Conservation (phyloP, 2,113 vertebrate species). For the Oryzias melastigma region DNA sequence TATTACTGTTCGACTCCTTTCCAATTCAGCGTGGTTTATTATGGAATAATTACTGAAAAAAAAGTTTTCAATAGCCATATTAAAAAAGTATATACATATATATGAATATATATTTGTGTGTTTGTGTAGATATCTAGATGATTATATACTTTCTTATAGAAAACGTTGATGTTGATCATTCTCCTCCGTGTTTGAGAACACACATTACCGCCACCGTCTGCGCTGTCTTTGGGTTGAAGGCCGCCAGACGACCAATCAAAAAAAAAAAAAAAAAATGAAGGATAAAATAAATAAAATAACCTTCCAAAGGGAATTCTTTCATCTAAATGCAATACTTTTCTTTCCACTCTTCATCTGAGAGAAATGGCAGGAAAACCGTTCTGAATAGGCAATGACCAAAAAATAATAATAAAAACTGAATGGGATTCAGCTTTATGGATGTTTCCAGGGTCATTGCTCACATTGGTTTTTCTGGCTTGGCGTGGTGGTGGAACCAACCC, state of each 20-base stretch:
- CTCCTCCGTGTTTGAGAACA: slow-evolving; percentile 78
- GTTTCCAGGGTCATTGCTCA: slow-evolving; percentile 22
- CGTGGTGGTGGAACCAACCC: background rate
- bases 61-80: slow-evolving; percentile 85
- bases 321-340: slow-evolving; percentile 76
- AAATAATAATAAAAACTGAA: slow-evolving; percentile 33
- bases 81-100: slow-evolving; percentile 79
- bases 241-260: slow-evolving; percentile 59
- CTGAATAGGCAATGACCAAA: slow-evolving; percentile 75
- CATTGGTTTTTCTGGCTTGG: slow-evolving; percentile 17
- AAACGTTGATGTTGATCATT: slow-evolving; percentile 81
- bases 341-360: slow-evolving; percentile 66
- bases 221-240: slow-evolving; percentile 57
- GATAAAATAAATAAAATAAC: slow-evolving; percentile 28
- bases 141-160: slow-evolving; percentile 86
- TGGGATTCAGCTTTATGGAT: slow-evolving; percentile 41
- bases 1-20: slow-evolving; percentile 75
- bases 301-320: slow-evolving; percentile 73
- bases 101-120: slow-evolving; percentile 81
- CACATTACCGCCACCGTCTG: slow-evolving; percentile 60
- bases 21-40: slow-evolving; percentile 79
- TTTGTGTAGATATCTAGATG: slow-evolving; percentile 83
- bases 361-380: slow-evolving; percentile 58
- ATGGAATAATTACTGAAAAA: slow-evolving; percentile 72
- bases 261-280: slow-evolving; percentile 8